Conservation (phyloP, 1,140 invertebrate genomes). For the Pararge aegeria region DNA sequence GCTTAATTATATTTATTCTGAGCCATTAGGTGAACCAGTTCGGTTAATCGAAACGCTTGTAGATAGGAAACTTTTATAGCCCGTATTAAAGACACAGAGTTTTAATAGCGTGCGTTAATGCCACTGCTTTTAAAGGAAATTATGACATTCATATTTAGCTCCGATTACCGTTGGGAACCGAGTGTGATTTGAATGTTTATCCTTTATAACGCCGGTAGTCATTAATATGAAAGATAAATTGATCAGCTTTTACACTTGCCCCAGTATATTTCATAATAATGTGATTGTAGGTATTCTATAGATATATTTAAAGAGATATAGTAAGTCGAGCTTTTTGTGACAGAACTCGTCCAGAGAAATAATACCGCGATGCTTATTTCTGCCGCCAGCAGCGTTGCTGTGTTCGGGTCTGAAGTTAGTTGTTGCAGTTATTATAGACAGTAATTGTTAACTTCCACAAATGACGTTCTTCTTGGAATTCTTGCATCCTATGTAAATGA, state of each 20-base stretch:
- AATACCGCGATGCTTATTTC: no score
- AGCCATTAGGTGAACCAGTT: conserved; percentile 66
- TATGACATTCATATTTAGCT: conserved; percentile 21
- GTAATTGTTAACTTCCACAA: no score
- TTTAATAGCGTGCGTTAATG: conserved; percentile 19
- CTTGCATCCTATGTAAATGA: no score
- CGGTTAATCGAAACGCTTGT: conserved; percentile 44
- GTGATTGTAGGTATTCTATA: no score
- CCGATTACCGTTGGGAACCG: conserved; percentile 12
- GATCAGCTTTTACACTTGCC: background rate
- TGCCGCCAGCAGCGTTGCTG: no score
- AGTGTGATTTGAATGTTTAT: background rate
- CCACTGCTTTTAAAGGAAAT: conserved; percentile 18
- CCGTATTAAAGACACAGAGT: conserved; percentile 20
- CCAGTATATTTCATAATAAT: background rate
- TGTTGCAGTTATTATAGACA: no score
- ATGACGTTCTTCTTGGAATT: no score
- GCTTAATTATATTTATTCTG: conserved; percentile 71
- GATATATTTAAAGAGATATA: no score
- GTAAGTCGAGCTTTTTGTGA: no score
- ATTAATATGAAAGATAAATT: background rate
- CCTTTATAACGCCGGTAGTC: background rate
- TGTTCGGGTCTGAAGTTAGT: no score
- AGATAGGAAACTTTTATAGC: conserved; percentile 27
- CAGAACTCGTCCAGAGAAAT: no score